phyloP scores from a whole-genome alignment of 2,113 vertebrate species.

The Turnix velox region DNA sequence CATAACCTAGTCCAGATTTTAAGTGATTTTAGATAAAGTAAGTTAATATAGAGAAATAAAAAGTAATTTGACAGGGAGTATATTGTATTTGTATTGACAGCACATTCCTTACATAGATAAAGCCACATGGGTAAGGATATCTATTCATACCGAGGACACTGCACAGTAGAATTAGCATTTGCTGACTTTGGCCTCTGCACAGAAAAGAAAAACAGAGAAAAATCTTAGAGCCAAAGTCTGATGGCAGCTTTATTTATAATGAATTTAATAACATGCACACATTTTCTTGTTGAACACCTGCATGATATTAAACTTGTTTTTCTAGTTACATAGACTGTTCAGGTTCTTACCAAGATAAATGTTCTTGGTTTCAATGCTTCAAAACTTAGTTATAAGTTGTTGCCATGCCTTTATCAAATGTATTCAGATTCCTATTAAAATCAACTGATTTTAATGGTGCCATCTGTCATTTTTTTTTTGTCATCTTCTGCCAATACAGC shows the following conservation, averaged over 20 bases:
- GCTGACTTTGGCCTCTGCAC: neutral
- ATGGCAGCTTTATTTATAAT: slow-evolving; percentile 23
- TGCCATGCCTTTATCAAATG: slow-evolving; percentile 17
- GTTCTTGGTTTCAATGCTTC: neutral
- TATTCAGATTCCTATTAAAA: slow-evolving; percentile 34
- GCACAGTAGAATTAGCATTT: neutral
- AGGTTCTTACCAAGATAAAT: slow-evolving; percentile 14
- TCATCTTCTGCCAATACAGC: slow-evolving; percentile 27
- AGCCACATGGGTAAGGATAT: neutral
- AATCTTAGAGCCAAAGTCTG: neutral
- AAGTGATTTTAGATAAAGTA: neutral
- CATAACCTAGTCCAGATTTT: neutral
- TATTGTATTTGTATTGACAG: neutral
- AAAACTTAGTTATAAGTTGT: slow-evolving; percentile 29
- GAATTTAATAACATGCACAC: neutral
- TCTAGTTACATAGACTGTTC: neutral
- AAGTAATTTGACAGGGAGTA: neutral
- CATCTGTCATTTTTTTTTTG: neutral
- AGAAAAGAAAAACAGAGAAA: neutral
- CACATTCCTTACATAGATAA: neutral
- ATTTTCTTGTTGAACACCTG: slow-evolving; percentile 30
- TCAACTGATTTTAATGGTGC: slow-evolving; percentile 28
- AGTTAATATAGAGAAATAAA: neutral
- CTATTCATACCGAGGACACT: neutral
- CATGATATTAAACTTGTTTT: slow-evolving; percentile 49